Evolutionary conservation across 2,113 vertebrate species (phyloP), one percentile per base, ranked within the genome.

Genomic region (Xyliphius kryptos): DNA sequence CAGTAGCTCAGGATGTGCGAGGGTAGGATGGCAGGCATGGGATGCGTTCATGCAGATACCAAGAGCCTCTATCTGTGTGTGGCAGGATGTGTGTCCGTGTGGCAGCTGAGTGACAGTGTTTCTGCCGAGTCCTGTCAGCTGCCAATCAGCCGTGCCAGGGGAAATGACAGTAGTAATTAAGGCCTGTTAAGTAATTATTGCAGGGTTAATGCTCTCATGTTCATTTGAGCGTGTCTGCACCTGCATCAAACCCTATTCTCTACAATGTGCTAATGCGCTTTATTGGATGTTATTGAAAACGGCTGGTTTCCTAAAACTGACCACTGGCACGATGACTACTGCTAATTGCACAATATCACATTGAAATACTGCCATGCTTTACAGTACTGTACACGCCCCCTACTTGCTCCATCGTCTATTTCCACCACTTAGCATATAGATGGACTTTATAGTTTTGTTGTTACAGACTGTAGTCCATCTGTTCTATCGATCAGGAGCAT

Each of bases 151-250:
- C 52, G 48, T 21, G 56, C 56, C 65, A 63, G 62, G 60, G 66
- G 66, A 78, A 78, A 74, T 67, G 71, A 67, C 69, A 68, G 59
- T 63, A 52, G 58, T 68, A 71, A 74, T 74, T 78, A 70, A 64
- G 19, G n/a, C 60, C 69, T 57, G 54, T 76, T 76, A 74, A 76
- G 56, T 62, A 56, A 65, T 65, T 69, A 66, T 12, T 32, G 64
- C 46, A 26, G 69, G 66, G 74, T 76, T 74, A 74, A 74, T 41
- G 57, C 72, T 61, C 76, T 57, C 59, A 47, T 58, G 52, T 55
- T 56, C 54, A 38, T 61, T 54, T 62, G 51, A 55, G 66, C 26
- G 37, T n/a, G 9, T 49, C 52, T 58, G 37, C 40, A 61, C 43
- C 61, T 10, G 44, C 56, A 40, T 64, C 67, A 40, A 63, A 59